Evolutionary conservation across 53 echinoderm and acorn worm species (phyloP), one percentile per base, ranked within the genome.

Genomic region (Apostichopus leukothele): DNA sequence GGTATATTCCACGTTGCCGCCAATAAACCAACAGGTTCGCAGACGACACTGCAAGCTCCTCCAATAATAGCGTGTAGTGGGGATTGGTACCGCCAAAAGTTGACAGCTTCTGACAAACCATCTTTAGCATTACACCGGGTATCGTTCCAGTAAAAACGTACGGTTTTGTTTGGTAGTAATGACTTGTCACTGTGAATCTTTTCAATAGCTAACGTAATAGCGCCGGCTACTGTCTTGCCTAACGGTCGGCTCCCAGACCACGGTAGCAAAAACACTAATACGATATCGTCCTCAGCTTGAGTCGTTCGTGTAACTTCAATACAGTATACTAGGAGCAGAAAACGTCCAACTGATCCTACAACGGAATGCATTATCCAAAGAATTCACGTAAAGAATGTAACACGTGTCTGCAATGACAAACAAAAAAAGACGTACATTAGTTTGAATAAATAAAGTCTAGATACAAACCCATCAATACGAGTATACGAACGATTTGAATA

Each of bases 1-100:
- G 95, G 93, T 8, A 95, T 74, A 39, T 91, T 90, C 95, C 95
- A 95, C 9, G 91, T 84, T n/a, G 93, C 90, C 20, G 95, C 91
- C 53, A 95, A 85, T 1, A 95, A 87, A 4, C 93, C 95, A 18
- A 79, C 89, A 4, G 95, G 95, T 73, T 95, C 93, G 74, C 95
- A 95, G 4, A 92, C 93, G 63, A 80, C 79, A 71, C 92, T 90
- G 83, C 95, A 95, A 4, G 90, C 95, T 3, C 90, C 91, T 7
- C 95, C 95, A 61, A 95, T 93, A 52, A 92, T 90, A 16, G 73
- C 95, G 85, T 95, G 92, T 26, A 95, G 18, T 6, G 89, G 83
- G 19, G 78, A 61, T 22, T 84, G 86, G 25, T 89, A 77, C 76
- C 68, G 53, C 90, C 90, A 89, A 78, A 95, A 22, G 88, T 95